Conservation (phyloP, 2,113 vertebrate species). For the Labrus mixtus region DNA sequence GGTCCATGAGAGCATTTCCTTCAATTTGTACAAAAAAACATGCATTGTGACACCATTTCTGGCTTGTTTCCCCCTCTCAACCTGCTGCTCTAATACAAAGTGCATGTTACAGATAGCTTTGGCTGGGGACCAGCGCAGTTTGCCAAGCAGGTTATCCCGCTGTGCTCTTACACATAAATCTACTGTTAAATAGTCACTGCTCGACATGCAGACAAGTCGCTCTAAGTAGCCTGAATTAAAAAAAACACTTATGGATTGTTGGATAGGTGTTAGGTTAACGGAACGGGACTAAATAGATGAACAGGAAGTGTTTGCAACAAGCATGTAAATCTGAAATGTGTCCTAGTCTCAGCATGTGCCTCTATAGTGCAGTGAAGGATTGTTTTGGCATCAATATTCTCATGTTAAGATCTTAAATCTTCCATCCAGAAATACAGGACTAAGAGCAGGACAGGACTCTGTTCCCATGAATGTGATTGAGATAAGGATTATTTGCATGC, state of each 20-base stretch:
- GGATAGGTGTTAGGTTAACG: constrained; percentile 34
- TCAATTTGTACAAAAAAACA: constrained; percentile 47
- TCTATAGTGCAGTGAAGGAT: constrained; percentile 22
- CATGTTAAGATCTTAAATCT: constrained; percentile 11
- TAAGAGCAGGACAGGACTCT: too few relatives aligned
- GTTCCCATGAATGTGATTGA: constrained; percentile 64
- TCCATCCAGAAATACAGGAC: constrained; percentile 22
- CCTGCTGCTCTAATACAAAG: constrained; percentile 47
- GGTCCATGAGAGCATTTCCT: constrained; percentile 71
- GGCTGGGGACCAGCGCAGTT: constrained; percentile 69
- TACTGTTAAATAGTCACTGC: constrained; percentile 71
- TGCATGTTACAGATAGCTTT: constrained; percentile 68
- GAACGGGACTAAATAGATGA: constrained; percentile 19
- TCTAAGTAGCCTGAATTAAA: constrained; percentile 55
- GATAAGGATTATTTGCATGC: constrained; percentile 73
- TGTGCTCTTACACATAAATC: constrained; percentile 79
- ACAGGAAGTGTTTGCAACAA: constrained; percentile 30
- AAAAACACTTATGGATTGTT: constrained; percentile 48
- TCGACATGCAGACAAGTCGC: constrained; percentile 53
- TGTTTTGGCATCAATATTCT: constrained; percentile 12
- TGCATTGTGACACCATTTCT: constrained; percentile 50
- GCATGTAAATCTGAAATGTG: constrained; percentile 46
- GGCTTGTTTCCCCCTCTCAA: constrained; percentile 53
- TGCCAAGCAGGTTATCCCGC: constrained; percentile 75
- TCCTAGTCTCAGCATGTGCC: constrained; percentile 39